Evolutionary conservation across 2,888 invertebrate genomes (phyloP), one percentile per base, ranked within the genome.

Genomic region (Drosophila subsilvestris): DNA sequence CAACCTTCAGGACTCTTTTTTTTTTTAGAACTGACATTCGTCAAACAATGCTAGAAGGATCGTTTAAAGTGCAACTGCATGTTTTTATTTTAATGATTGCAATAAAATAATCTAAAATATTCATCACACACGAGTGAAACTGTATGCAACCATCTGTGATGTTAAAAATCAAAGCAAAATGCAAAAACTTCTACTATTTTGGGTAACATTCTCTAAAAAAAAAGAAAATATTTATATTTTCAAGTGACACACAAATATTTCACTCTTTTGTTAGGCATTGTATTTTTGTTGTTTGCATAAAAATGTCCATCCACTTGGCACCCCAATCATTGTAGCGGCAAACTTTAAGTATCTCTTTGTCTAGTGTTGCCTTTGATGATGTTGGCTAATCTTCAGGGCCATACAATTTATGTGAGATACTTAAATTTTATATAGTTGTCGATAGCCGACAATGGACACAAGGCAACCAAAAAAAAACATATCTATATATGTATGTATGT

Each of bases 351-450:
- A 32, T 9, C 60, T 32, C 18, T 32, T 54, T 18, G 32, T 43
- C 55, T 44, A 55, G 66, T 22, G 47, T 25, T 17, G 20, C 2
- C 18, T 48, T 25, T 68, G 48, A 67, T 68, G 53, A 42, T 37
- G 37, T 48, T 22, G 18, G 42, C 20, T 29, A 47, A 65, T 67
- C 66, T 50, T 17, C 51, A 50, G 44, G 22, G 9, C 69, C 49
- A 85, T 74, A 85, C 72, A 82, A 80, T 82, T 85, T 66, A 65
- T 78, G 69, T 18, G 50, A 44, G 70, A 82, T 86, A 79, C 86
- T 88, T 78, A 82, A 70, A 79, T 85, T 83, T 88, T 87, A 83
- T 88, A 71, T 73, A 66, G 73, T 63, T 86, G 76, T 79, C 76
- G 86, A 82, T 86, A 69, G 62, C 55, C 50, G 48, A 50, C 63